Evolutionary conservation across 1,140 invertebrate species (phyloP), one percentile per base, ranked within the genome.

Genomic region (Babylonia areolata): DNA sequence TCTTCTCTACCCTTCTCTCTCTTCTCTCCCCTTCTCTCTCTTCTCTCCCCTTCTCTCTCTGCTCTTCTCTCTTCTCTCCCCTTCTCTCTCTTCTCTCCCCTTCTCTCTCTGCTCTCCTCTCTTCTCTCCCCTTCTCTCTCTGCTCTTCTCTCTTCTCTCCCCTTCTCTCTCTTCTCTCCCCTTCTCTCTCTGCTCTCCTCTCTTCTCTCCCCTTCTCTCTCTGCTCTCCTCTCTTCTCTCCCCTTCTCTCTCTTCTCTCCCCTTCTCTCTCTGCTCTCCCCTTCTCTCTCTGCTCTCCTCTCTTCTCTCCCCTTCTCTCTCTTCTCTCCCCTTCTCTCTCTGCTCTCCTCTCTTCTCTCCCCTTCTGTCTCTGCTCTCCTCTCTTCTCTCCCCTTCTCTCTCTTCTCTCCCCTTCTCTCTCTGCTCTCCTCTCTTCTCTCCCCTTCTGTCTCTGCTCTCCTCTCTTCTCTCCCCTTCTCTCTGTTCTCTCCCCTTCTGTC

Each of bases 261-360:
- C n/a, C 31, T 33, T n/a, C 3, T 3, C n/a, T n/a, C n/a, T n/a
- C n/a, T n/a, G 11, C 75, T 78, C 75, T 78, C 75, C 33, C 75
- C 33, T n/a, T 78, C 75, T 78, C 75, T 78, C 75, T 78, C 75
- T n/a, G n/a, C n/a, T n/a, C n/a, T n/a, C n/a, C n/a, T n/a, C n/a
- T n/a, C n/a, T n/a, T 78, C 75, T 78, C 81, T 84, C 23, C 46
- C 81, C 81, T 23, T 86, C 78, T 80, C 71, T 46, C 80, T 86
- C 75, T 78, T 78, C 75, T 78, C 75, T 78, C 75, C 33, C 75
- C n/a, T 23, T 78, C 75, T 33, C 75, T 78, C 35, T 78, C 15
- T 35, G 23, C 3, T 15, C n/a, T 42, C n/a, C 35, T 31, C 35
- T 42, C 40, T 42, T 78, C 23, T 28, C 33, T 78, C 6, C 31